These are phyloP conservation scores for Carapus acus DNA, from an alignment of 2,797 vertebrate species.

Conservation along the genomic window DNA sequence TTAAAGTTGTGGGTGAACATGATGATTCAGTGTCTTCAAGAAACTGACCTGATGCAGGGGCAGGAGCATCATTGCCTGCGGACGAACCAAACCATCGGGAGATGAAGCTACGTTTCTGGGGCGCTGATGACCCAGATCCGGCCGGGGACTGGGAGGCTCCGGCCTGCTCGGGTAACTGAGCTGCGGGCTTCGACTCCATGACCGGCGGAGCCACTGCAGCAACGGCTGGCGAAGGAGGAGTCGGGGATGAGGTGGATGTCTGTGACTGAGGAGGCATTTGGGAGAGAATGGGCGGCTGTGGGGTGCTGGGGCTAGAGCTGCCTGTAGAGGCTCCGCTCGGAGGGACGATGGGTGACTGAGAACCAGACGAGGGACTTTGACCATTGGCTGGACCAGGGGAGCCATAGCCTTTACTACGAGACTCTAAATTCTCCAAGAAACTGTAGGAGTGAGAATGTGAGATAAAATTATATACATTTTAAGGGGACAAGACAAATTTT, in stretches of 20 bases:
- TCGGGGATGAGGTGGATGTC: conserved; percentile 27
- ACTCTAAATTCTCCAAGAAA: conserved; percentile 91
- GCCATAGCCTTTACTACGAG: conserved; percentile 76
- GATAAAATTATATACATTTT: too few species aligned
- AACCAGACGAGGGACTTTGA: conserved; percentile 90
- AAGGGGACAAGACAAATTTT: too few species aligned
- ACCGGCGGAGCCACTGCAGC: conserved; percentile 23
- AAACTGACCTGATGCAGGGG: conserved; percentile 71
- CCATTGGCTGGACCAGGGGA: conserved; percentile 80
- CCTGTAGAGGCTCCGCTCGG: conserved; percentile 78
- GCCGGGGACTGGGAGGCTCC: conserved; percentile 26
- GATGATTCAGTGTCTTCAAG: background rate
- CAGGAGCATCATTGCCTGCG: conserved; percentile 59
- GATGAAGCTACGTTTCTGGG: conserved; percentile 84
- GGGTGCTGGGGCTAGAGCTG: conserved; percentile 89
- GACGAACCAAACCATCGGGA: conserved; percentile 84
- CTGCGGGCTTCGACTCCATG: conserved; percentile 39
- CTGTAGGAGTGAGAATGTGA: conserved; percentile 61
- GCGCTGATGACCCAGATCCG: conserved; percentile 13
- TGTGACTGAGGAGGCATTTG: conserved; percentile 59
- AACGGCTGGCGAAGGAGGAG: conserved; percentile 21
- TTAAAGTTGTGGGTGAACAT: background rate
- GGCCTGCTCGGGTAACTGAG: conserved; percentile 52
- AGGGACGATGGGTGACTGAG: conserved; percentile 86
- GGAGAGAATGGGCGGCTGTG: conserved; percentile 69